Base-by-base conservation (phyloP, 2,797 vertebrate species). In the Erpetoichthys calabaricus region DNA sequence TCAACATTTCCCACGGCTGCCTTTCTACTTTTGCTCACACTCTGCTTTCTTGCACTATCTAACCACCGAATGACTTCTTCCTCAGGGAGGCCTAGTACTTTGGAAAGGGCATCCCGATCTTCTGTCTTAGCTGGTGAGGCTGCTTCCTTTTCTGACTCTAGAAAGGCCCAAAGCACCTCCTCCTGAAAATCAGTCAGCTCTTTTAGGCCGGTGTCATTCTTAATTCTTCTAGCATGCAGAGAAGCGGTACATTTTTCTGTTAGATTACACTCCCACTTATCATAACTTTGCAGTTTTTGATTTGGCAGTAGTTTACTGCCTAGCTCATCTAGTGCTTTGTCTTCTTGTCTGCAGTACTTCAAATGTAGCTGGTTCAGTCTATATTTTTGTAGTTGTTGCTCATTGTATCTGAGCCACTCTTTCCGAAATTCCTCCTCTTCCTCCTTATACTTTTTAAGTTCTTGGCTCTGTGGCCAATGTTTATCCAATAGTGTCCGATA, bases 161-260 rank as follows among this genome's bases (percentile, higher is more conserved):
- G 76, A 61, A 86, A 87, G 0, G 84, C 86, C 79, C 75, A 82
- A 53, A 87, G 79, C 61, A 87, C 82, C 72, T 87, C 83, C 0
- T 79, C 77, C 71, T 87, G 86, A 62, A 87, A 86, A 70, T 86
- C 86, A 1, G 81, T 78, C 53, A 87, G 72, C 4, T 67, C 58
- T n/a, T 25, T 42, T 42, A 7, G 3, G 8, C 8, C 53, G 53
- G 10, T 42, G 7, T 42, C 53, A 7, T 4, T 25, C 41, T 25
- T 25, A 25, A 25, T 25, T 25, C 25, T 25, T 6, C 4, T 2
- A 6, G 50, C 9, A 6, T n/a, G 50, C 5, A 41, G 9, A 41
- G 50, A 25, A 25, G 25, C 25, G 25, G 25, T 25, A 25, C 25
- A 25, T 25, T 25, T 25, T 25, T 25, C 25, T 25, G 25, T 25